A percentile compares a stretch with the other conserved stretches of the same genome.
Evolutionary conservation across 2,797 vertebrate genomes (phyloP).

Genomic region (Myripristis jacobus): DNA sequence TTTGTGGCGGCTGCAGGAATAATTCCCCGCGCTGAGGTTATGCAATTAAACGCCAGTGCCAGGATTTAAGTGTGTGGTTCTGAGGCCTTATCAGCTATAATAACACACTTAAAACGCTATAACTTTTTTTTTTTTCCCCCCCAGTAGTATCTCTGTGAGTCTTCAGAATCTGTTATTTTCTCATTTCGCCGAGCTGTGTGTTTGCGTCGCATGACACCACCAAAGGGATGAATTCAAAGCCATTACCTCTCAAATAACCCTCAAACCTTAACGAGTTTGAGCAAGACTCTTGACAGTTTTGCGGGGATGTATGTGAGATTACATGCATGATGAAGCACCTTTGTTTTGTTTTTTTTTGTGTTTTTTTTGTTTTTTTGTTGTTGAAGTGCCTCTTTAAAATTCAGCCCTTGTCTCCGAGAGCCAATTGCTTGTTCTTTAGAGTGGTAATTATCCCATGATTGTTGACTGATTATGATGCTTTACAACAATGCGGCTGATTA

Average conservation of each 20-base stretch:
- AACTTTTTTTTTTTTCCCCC: no score
- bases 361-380: no score
- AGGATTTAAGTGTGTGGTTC: no score
- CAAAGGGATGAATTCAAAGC: background rate
- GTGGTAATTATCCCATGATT: background rate
- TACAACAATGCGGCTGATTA: background rate
- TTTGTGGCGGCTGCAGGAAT: no score
- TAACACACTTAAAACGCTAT: background rate
- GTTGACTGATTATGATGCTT: conserved; percentile 5
- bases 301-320: conserved; percentile 8
- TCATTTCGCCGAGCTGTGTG: background rate
- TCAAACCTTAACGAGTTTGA: conserved; percentile 1
- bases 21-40: no score
- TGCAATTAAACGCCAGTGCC: no score
- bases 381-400: background rate
- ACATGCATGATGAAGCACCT: background rate
- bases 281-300: background rate
- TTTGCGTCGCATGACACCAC: background rate
- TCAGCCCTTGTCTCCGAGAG: background rate
- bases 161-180: background rate
- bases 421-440: background rate
- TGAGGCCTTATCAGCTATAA: no score
- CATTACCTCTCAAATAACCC: background rate
- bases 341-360: background rate
- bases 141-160: background rate